Conservation (phyloP, 2,113 vertebrate genomes). For the Sinocyclocheilus maitianheensis region DNA sequence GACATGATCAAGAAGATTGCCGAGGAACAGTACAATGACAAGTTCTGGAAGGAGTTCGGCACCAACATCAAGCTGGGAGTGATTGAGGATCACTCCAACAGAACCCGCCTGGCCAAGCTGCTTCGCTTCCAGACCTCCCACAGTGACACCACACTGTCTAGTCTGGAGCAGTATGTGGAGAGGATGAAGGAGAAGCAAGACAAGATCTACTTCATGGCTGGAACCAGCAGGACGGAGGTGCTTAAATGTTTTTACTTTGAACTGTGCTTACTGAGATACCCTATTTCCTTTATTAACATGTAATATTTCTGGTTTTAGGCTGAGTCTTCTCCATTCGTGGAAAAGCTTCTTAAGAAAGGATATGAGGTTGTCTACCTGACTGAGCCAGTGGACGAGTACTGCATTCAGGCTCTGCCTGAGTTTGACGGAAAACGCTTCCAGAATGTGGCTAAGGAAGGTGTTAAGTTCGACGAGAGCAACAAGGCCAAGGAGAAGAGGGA, state of each 20-base stretch:
- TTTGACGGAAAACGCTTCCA: slow-evolving; percentile 98
- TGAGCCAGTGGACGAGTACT: slow-evolving; percentile 97
- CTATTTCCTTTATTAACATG: background rate
- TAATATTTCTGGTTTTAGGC: slow-evolving; percentile 73
- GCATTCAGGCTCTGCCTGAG: slow-evolving; percentile 95
- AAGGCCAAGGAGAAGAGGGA: slow-evolving; percentile 91
- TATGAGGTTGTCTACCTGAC: slow-evolving; percentile 99
- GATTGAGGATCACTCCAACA: slow-evolving; percentile 98
- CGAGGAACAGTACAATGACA: slow-evolving; percentile 94
- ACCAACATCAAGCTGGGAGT: slow-evolving; percentile 98
- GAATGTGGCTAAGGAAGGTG: slow-evolving; percentile 96
- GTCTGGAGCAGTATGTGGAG: slow-evolving; percentile 95
- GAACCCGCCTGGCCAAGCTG: slow-evolving; percentile 95
- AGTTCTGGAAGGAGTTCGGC: slow-evolving; percentile 99
- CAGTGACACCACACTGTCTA: slow-evolving; percentile 80
- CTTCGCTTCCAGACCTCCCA: slow-evolving; percentile 96
- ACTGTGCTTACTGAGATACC: background rate
- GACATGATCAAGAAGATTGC: slow-evolving; percentile 99
- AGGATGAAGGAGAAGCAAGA: slow-evolving; percentile 99
- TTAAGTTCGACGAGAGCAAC: slow-evolving; percentile 96
- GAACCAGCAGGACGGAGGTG: slow-evolving; percentile 93
- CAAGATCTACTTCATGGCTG: slow-evolving; percentile 99
- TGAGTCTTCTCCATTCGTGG: slow-evolving; percentile 95
- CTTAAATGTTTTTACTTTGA: background rate
- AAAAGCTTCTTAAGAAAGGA: slow-evolving; percentile 93